Conservation (phyloP, 2,113 vertebrate genomes). For the Alectura lathami region DNA sequence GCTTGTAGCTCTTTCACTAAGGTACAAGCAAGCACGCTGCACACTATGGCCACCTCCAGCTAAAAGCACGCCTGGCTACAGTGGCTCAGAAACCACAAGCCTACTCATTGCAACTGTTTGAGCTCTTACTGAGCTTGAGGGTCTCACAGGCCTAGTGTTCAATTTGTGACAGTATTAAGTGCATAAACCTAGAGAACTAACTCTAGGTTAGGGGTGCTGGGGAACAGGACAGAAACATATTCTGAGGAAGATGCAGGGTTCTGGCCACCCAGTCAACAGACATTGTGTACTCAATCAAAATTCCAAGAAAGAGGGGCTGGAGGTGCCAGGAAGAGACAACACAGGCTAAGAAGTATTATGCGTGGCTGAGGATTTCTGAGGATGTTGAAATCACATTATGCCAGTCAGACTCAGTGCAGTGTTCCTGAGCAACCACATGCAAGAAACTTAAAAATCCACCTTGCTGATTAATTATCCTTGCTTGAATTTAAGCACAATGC, state of each 20-base stretch:
- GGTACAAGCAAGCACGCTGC: neutral
- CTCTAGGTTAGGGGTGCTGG: fast-evolving
- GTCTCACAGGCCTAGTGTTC: neutral
- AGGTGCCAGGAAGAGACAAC: neutral
- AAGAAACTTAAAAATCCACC: neutral
- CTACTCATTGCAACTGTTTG: neutral
- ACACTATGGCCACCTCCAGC: neutral
- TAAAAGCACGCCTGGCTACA: neutral
- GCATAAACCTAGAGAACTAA: neutral
- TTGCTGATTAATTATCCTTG: neutral
- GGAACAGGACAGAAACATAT: neutral
- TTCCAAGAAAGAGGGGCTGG: neutral
- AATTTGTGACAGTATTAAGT: neutral
- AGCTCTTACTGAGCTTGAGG: neutral
- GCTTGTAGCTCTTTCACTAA: neutral
- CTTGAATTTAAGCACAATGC: neutral
- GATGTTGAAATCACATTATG: neutral
- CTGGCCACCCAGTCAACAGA: neutral
- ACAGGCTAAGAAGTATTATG: neutral
- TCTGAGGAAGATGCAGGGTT: neutral
- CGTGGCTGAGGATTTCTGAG: neutral
- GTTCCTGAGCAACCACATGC: neutral
- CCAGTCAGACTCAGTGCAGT: neutral
- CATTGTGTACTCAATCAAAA: neutral
- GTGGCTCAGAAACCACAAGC: neutral